Evolutionary conservation across 2,888 invertebrate species (phyloP).

Genomic region (Nephrocerus scutellatus): DNA sequence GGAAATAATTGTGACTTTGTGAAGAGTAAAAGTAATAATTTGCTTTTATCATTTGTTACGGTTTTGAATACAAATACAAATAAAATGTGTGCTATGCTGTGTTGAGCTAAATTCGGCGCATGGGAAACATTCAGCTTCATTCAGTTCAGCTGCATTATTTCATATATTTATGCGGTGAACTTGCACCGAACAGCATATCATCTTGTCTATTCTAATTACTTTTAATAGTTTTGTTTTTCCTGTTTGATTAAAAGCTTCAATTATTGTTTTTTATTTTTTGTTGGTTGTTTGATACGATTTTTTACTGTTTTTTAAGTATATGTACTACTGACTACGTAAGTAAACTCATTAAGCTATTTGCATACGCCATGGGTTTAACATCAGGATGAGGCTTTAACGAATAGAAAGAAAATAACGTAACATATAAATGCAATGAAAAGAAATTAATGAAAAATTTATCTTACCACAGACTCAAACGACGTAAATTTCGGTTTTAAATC

Average conservation of each 20-base stretch:
- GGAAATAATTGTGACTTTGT: too few relatives aligned
- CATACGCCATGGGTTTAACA: slow-evolving; percentile 96
- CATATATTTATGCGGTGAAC: slow-evolving; percentile 1
- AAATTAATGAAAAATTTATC: slow-evolving; percentile 37
- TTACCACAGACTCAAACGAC: slow-evolving; percentile 91
- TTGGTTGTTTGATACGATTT: slow-evolving; percentile 22
- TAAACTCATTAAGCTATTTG: slow-evolving; percentile 74
- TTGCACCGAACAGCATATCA: too few relatives aligned
- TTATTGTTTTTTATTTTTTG: slow-evolving; percentile 17
- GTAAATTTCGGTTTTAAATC: slow-evolving; percentile 86
- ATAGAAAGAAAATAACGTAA: slow-evolving; percentile 19
- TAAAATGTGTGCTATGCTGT: too few relatives aligned
- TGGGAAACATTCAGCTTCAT: too few relatives aligned
- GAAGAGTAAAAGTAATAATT: too few relatives aligned
- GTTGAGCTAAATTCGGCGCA: too few relatives aligned
- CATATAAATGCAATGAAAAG: background rate
- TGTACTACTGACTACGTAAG: slow-evolving; percentile 36
- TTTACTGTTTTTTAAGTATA: background rate
- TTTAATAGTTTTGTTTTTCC: too few relatives aligned
- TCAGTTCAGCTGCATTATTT: too few relatives aligned
- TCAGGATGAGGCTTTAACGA: slow-evolving; percentile 87
- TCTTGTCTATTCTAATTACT: too few relatives aligned
- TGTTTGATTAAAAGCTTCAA: slow-evolving; percentile 6
- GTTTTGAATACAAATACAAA: too few relatives aligned
- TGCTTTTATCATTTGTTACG: too few relatives aligned